A percentile compares a stretch with the other conserved stretches of the same genome.
These are phyloP conservation scores for Takifugu flavidus DNA, from an alignment of 2,113 vertebrate genomes.

Conservation along the genomic window DNA sequence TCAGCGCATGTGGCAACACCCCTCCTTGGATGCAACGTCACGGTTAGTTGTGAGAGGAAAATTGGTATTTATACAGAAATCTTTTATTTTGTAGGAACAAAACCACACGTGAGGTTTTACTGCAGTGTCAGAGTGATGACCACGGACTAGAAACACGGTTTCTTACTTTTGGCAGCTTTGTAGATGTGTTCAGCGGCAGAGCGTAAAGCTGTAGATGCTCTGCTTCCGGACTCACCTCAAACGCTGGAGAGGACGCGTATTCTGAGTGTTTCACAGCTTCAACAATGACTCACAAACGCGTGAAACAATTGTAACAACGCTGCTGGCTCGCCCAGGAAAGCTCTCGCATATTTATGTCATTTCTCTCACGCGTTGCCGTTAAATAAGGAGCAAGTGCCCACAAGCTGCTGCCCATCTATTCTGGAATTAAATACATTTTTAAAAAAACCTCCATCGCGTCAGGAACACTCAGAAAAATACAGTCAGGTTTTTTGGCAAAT, in stretches of 20 bases:
- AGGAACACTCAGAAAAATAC: conserved; percentile 53
- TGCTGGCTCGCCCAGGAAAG: conserved; percentile 25
- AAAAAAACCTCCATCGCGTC: conserved; percentile 54
- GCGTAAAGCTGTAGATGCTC: no score
- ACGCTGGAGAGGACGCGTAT: conserved; percentile 1
- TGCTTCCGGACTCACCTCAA: background rate
- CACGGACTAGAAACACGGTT: conserved; percentile 2
- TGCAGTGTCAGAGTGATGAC: background rate
- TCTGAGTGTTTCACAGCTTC: no score
- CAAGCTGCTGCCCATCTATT: conserved; percentile 55
- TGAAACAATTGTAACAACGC: background rate
- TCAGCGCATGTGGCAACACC: conserved; percentile 35
- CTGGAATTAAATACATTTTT: conserved; percentile 57
- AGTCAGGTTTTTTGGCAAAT: conserved; percentile 68
- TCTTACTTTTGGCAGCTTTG: background rate
- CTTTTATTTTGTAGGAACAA: conserved; percentile 13
- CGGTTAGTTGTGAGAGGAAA: conserved; percentile 24
- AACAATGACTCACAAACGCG: background rate
- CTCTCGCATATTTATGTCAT: conserved; percentile 22
- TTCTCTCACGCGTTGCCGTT: conserved; percentile 16
- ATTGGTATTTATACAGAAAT: no score
- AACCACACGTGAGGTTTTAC: conserved; percentile 2
- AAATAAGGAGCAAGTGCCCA: conserved; percentile 35
- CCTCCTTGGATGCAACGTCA: conserved; percentile 52
- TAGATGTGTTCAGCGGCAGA: no score